These are phyloP conservation scores for Phorcus lineatus DNA, from an alignment of 2,888 invertebrate genomes.

Conservation along the genomic window DNA sequence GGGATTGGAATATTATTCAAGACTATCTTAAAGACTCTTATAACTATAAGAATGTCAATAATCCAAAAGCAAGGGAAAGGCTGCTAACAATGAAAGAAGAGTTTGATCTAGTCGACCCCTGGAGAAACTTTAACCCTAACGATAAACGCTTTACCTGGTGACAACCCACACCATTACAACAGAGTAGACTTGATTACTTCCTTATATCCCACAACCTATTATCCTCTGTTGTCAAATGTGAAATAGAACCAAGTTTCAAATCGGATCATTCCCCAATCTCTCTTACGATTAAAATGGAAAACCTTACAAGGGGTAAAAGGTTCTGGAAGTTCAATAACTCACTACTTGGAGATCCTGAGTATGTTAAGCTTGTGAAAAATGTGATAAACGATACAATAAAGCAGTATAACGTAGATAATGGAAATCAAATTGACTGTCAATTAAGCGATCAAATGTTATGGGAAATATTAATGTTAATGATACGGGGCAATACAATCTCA, in stretches of 20 bases:
- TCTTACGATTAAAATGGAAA: constrained; percentile 5
- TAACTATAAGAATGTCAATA: constrained; percentile 20
- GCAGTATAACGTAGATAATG: no score
- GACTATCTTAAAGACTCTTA: not conserved
- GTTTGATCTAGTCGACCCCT: constrained; percentile 20
- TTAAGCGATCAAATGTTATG: no score
- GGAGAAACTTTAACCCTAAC: not conserved
- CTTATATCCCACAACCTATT: constrained; percentile 16
- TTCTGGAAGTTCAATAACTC: constrained; percentile 32
- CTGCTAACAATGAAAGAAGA: constrained; percentile 14
- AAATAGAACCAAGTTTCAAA: constrained; percentile 17
- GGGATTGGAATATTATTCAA: constrained; percentile 24
- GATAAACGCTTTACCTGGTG: constrained; percentile 22
- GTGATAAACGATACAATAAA: no score
- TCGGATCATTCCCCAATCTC: constrained; percentile 23
- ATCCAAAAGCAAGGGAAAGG: constrained; percentile 24
- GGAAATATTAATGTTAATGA: no score
- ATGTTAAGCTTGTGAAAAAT: not conserved
- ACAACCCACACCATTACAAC: constrained; percentile 20
- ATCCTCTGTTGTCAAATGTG: not conserved
- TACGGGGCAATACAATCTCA: no score
- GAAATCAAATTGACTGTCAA: no score
- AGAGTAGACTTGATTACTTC: constrained; percentile 26
- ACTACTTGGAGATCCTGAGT: constrained; percentile 4
- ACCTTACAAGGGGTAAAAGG: constrained; percentile 15